A percentile compares a stretch with the other conserved stretches of the same genome.
phyloP scores from a whole-genome alignment of 2,797 vertebrate genomes.

The Cryptoprocta ferox region DNA sequence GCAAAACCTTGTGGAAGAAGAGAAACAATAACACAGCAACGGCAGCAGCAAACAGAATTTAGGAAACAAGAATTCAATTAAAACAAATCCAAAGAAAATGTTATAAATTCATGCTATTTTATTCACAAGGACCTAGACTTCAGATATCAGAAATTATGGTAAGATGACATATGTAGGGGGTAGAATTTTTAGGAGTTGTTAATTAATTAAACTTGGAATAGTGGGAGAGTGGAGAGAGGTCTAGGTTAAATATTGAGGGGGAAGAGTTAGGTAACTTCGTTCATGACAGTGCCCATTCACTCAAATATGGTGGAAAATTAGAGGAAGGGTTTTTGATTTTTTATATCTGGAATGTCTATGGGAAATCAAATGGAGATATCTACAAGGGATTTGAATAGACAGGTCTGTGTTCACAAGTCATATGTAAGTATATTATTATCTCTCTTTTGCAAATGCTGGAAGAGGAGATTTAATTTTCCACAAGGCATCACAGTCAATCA shows the following conservation, averaged over 20 bases:
- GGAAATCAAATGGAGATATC: neutral
- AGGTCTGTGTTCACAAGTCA: conserved; percentile 12
- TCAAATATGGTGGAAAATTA: neutral
- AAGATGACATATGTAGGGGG: neutral
- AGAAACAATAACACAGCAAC: neutral
- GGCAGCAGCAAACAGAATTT: neutral
- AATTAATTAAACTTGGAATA: neutral
- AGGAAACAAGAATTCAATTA: conserved; percentile 5
- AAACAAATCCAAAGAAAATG: conserved; percentile 6
- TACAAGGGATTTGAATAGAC: neutral
- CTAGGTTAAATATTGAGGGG: neutral
- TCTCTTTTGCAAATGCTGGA: neutral
- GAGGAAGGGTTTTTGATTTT: neutral
- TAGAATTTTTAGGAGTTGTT: neutral
- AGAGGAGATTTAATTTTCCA: neutral
- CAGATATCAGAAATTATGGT: neutral
- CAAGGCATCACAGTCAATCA: neutral
- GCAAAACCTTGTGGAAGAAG: neutral
- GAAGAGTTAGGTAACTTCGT: neutral
- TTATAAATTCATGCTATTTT: neutral
- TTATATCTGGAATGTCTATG: neutral
- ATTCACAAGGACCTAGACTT: neutral
- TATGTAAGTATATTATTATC: neutral
- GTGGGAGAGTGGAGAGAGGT: neutral
- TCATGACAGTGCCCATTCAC: neutral